A percentile compares a stretch with the other conserved stretches of the same genome.
These are phyloP conservation scores for Ypsolopha scabrella DNA, from an alignment of 2,888 invertebrate species.

Conservation along the genomic window DNA sequence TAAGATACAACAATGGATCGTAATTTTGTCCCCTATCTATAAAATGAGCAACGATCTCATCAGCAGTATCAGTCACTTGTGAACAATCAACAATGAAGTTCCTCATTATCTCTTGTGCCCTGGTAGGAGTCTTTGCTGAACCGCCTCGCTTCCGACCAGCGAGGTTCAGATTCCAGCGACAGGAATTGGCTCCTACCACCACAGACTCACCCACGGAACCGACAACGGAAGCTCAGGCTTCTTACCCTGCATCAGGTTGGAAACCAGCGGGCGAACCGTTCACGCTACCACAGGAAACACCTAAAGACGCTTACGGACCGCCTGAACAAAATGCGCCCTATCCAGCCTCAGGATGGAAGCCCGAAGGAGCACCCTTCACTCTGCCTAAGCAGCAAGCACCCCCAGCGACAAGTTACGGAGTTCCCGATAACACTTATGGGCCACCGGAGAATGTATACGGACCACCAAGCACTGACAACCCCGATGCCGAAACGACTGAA, in stretches of 20 bases:
- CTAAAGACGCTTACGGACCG: conserved; percentile 36
- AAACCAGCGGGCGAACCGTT: conserved; percentile 49
- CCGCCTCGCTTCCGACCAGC: conserved; percentile 56
- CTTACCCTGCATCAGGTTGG: conserved; percentile 52
- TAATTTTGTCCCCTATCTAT: conserved; percentile 29
- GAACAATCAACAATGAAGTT: conserved; percentile 39
- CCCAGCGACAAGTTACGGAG: conserved; percentile 8
- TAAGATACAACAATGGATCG: conserved; percentile 48
- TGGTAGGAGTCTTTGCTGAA: conserved; percentile 40
- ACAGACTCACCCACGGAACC: conserved; percentile 46
- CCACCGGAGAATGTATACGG: conserved; percentile 8
- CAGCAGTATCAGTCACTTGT: conserved; percentile 15
- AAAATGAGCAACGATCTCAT: conserved; percentile 27
- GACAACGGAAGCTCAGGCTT: conserved; percentile 31
- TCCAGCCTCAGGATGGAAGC: conserved; percentile 12
- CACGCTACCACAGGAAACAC: conserved; percentile 44
- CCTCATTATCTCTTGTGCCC: conserved; percentile 32
- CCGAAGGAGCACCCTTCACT: conserved; percentile 10
- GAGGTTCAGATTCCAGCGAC: conserved; percentile 59
- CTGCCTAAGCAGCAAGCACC: conserved; percentile 13
- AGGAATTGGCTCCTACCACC: conserved; percentile 52
- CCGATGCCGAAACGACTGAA: conserved; percentile 22
- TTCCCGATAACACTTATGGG: conserved; percentile 9
- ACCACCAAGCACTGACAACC: conserved; percentile 18
- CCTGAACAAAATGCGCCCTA: conserved; percentile 37